A percentile compares a stretch with the other conserved stretches of the same genome.
Evolutionary conservation across 2,113 vertebrate species (phyloP).

Genomic region (Platichthys stellatus): DNA sequence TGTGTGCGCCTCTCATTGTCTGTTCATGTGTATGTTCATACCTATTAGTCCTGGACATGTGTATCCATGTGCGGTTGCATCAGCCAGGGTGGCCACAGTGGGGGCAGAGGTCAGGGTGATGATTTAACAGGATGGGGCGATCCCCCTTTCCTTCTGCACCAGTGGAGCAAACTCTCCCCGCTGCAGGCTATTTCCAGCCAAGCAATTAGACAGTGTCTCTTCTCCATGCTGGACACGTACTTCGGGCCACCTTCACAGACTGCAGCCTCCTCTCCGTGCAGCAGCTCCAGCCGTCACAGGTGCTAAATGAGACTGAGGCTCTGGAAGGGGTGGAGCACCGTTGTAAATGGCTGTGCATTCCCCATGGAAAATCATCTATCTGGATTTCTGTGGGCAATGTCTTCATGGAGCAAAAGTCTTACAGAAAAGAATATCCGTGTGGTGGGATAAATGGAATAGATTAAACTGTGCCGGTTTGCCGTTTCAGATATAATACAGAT

Average conservation of each 20-base stretch:
- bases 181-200: constrained; percentile 59
- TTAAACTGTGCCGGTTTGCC: neutral
- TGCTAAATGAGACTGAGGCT: constrained; percentile 22
- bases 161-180: constrained; percentile 1
- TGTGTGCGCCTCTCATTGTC: neutral
- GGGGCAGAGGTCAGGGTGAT: constrained; percentile 72
- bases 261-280: constrained; percentile 25
- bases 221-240: constrained; percentile 70
- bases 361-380: neutral
- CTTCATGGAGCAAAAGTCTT: neutral
- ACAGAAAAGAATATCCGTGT: neutral
- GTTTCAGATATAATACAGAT: neutral
- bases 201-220: constrained; percentile 68
- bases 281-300: constrained; percentile 37
- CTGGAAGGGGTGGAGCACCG: neutral
- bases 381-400: neutral
- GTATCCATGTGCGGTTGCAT: constrained; percentile 42
- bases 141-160: constrained; percentile 37
- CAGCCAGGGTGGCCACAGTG: constrained; percentile 55
- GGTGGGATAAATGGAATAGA: neutral
- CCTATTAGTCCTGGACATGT: constrained; percentile 26
- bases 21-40: constrained; percentile 31
- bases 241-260: constrained; percentile 47
- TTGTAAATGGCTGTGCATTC: neutral
- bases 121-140: constrained; percentile 67